These are phyloP conservation scores for Chesias legatella DNA, from an alignment of 2,888 invertebrate genomes.

Conservation along the genomic window DNA sequence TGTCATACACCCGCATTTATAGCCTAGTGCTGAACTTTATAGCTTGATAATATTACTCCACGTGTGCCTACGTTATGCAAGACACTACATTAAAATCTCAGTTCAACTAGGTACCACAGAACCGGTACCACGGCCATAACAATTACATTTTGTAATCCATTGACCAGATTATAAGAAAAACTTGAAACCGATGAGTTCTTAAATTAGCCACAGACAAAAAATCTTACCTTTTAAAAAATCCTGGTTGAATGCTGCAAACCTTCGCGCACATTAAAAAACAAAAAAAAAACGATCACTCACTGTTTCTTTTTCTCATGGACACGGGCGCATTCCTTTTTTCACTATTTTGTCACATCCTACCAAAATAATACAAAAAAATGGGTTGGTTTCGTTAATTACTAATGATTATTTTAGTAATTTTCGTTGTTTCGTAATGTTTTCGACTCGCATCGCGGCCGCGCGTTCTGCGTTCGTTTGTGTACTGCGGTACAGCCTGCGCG, in stretches of 20 bases:
- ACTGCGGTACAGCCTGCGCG: slow-evolving; percentile 50
- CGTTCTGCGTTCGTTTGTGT: slow-evolving; percentile 51
- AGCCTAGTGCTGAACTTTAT: too few relatives aligned
- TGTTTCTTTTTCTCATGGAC: slow-evolving; percentile 56
- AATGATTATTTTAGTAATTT: slow-evolving; percentile 55
- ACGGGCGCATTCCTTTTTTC: slow-evolving; percentile 64
- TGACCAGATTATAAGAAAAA: slow-evolving; percentile 20
- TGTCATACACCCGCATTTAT: too few relatives aligned
- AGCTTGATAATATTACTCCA: not conserved
- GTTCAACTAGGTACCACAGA: slow-evolving; percentile 1
- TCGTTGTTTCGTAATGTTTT: slow-evolving; percentile 44
- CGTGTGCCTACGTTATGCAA: slow-evolving; percentile 12
- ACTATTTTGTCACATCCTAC: slow-evolving; percentile 58
- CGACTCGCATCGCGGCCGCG: slow-evolving; percentile 69
- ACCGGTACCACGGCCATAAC: slow-evolving; percentile 9
- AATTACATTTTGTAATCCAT: slow-evolving; percentile 7
- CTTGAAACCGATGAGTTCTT: slow-evolving; percentile 4
- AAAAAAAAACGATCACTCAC: slow-evolving; percentile 54
- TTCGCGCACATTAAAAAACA: slow-evolving; percentile 48
- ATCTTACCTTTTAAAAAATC: slow-evolving; percentile 46
- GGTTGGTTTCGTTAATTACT: slow-evolving; percentile 38
- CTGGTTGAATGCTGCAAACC: slow-evolving; percentile 35
- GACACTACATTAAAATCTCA: slow-evolving; percentile 22
- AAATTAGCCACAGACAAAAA: slow-evolving; percentile 4
- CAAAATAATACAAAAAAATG: slow-evolving; percentile 24